Percentiles rank a stretch among this genome's conserved stretches.
phyloP scores from a whole-genome alignment of 2,113 vertebrate species.

The Crypturellus undulatus region DNA sequence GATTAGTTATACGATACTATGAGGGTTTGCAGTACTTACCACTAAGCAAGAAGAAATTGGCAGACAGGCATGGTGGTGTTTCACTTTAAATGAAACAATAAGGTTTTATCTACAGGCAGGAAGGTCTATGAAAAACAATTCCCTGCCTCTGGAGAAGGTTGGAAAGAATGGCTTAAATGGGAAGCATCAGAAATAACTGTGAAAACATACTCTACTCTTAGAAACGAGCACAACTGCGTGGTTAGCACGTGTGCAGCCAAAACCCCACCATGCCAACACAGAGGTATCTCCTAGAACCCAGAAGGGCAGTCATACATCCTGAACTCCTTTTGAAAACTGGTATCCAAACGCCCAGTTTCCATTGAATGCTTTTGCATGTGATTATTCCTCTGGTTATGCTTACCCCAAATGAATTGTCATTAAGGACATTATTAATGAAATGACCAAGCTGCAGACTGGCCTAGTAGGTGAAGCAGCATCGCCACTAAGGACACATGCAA shows the following conservation, averaged over 20 bases:
- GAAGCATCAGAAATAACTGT: background rate
- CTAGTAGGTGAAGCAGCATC: background rate
- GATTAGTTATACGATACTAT: background rate
- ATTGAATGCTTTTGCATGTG: background rate
- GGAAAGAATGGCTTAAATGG: background rate
- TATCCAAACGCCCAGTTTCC: background rate
- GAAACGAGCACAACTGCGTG: background rate
- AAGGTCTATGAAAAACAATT: background rate
- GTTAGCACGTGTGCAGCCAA: background rate
- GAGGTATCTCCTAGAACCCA: background rate
- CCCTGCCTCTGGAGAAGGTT: background rate
- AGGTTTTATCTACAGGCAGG: background rate
- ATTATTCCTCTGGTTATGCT: background rate
- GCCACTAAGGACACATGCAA: background rate
- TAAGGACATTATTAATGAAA: background rate
- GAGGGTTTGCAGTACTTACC: background rate
- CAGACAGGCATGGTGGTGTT: background rate
- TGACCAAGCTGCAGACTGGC: background rate
- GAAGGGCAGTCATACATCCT: background rate
- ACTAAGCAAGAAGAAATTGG: background rate
- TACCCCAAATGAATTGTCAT: background rate
- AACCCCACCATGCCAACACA: background rate
- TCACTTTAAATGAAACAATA: background rate
- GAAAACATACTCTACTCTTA: background rate
- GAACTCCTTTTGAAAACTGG: background rate